A percentile compares a stretch with the other conserved stretches of the same genome.
Evolutionary conservation across 1,140 invertebrate species (phyloP).

Genomic region (Pectinophora gossypiella): DNA sequence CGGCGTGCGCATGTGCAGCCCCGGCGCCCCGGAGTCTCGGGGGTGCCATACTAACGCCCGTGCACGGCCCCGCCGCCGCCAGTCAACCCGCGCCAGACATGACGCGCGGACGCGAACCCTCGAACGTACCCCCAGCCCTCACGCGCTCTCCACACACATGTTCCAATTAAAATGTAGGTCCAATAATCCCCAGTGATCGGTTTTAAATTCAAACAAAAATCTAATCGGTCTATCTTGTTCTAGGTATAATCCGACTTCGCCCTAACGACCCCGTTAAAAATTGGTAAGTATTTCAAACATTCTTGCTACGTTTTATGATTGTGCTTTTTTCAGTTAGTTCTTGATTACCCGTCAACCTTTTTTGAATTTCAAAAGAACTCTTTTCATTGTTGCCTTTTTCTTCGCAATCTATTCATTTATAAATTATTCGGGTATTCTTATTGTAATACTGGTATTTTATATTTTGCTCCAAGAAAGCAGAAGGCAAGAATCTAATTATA

Average conservation of each 20-base stretch:
- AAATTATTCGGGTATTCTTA: background rate
- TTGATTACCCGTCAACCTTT: background rate
- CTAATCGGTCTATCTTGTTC: conserved; percentile 42
- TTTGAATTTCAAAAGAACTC: background rate
- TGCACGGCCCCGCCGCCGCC: conserved; percentile 43
- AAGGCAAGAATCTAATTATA: background rate
- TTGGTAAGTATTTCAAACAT: conserved; percentile 37
- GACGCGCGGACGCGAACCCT: conserved; percentile 28
- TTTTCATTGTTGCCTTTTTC: background rate
- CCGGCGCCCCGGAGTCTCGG: conserved; percentile 65
- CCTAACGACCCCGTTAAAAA: conserved; percentile 28
- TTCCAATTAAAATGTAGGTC: conserved; percentile 23
- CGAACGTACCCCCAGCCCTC: conserved; percentile 12
- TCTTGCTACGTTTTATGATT: conserved; percentile 11
- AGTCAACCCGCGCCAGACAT: conserved; percentile 47
- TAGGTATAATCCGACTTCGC: conserved; percentile 37
- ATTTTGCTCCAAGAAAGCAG: background rate
- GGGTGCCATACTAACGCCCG: conserved; percentile 59
- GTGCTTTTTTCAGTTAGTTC: conserved; percentile 19
- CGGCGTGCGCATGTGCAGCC: conserved; percentile 55
- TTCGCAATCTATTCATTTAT: background rate
- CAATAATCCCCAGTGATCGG: background rate
- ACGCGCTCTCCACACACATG: conserved; percentile 31
- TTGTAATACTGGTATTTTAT: background rate
- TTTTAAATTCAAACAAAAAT: conserved; percentile 18